Evolutionary conservation across 2,888 invertebrate genomes (phyloP), one percentile per base, ranked within the genome.

Genomic region (Eumerus sabulonum): DNA sequence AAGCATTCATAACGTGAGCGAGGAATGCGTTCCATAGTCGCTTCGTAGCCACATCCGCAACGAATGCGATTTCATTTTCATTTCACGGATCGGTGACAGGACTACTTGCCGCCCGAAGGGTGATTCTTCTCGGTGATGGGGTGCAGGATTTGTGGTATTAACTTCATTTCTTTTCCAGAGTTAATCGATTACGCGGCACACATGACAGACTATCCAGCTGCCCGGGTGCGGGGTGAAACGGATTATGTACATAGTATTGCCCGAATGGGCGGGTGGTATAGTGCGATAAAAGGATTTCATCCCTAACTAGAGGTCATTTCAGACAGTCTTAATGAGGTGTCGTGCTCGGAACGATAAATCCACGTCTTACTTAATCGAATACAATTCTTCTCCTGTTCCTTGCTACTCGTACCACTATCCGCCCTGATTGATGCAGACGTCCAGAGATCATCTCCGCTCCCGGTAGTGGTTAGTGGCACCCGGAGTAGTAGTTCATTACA

Each of bases 21-120:
- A 18, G 54, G 70, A 79, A 79, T 79, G 74, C 79, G 68, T 74
- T 79, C 64, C 60, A 67, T 57, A 64, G 74, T 40, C 68, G 70
- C 74, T 79, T 79, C 60, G 54, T 68, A 70, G 68, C 7, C 53
- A 74, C 60, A 50, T 79, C 79, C 79, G 79, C 54, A 70, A 47
- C 79, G 74, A 79, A 79, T 74, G 73, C 74, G 68, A 79, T 79
- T 79, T 74, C 68, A 64, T 68, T 79, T 79, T 74, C 79, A 79
- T 79, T 79, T 79, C 79, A 79, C 79, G 79, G 68, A 74, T 79
- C 79, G 74, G 79, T 79, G 74, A 59, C 79, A 64, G 59, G 60
- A 47, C 48, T 63, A 64, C 51, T 56, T 42, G 13, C 59, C 40
- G 67, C 7, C 27, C 67, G 45, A 51, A 19, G 42, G 38, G 13